phyloP scores from a whole-genome alignment of 2,888 invertebrate species.

The Drosophila neotestacea region DNA sequence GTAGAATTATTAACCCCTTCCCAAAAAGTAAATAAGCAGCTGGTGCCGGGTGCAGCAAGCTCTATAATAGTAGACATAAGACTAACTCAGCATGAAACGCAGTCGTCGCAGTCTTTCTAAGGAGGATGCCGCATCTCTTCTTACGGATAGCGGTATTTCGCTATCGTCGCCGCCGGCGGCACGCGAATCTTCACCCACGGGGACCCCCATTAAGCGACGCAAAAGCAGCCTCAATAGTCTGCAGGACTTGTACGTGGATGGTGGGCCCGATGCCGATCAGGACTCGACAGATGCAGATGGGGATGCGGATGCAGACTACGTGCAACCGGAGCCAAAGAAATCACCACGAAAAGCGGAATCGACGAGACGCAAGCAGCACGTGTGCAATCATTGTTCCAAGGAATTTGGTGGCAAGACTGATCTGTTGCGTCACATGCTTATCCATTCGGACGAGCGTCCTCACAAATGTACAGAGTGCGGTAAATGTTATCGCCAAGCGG shows the following conservation, averaged over 20 bases:
- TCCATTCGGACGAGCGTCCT: conserved; percentile 89
- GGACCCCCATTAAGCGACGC: conserved; percentile 52
- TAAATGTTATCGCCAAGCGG: conserved; percentile 88
- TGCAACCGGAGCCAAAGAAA: conserved; percentile 54
- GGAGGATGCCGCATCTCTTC: conserved; percentile 80
- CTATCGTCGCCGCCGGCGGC: conserved; percentile 82
- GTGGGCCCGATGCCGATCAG: conserved; percentile 39
- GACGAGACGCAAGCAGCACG: conserved; percentile 83
- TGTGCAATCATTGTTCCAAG: conserved; percentile 89
- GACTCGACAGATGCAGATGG: conserved; percentile 44
- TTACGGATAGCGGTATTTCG: conserved; percentile 83
- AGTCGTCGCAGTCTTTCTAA: conserved; percentile 83
- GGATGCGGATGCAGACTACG: conserved; percentile 49
- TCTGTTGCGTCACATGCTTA: conserved; percentile 88
- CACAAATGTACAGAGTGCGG: conserved; percentile 88
- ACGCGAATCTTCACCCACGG: conserved; percentile 57
- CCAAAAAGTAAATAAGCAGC: conserved; percentile 47
- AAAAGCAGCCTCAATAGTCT: conserved; percentile 64
- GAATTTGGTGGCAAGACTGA: conserved; percentile 88
- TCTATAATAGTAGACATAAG: conserved; percentile 41
- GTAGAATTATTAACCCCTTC: conserved; percentile 56
- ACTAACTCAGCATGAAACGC: conserved; percentile 76
- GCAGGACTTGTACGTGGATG: conserved; percentile 44
- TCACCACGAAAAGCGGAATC: conserved; percentile 35
- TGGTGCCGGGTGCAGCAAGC: conserved; percentile 53